Evolutionary conservation across 1,140 invertebrate species (phyloP), one percentile per base, ranked within the genome.

Genomic region (Eueides isabella): DNA sequence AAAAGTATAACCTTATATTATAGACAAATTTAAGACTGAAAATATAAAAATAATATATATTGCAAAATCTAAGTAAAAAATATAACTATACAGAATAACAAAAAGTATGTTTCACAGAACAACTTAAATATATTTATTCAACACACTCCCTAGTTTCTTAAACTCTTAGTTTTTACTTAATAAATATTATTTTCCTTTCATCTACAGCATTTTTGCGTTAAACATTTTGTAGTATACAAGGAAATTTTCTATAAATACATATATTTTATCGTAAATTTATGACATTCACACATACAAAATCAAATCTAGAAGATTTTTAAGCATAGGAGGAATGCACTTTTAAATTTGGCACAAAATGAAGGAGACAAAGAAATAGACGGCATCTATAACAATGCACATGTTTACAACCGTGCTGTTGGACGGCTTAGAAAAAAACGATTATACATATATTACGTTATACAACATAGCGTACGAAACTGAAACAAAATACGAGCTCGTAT

Each of bases 331-430:
- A 23, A 55, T 26, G 19, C 12, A 3, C 19, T 23, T 75, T 31
- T 64, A 61, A 72, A 67, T 78, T 78, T 78, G 76, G 76, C 76
- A 78, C 76, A 75, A 78, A 75, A 75, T 71, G 26, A 74, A 68
- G n/a, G 72, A 30, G 65, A 69, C 67, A 73, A 55, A 55, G 5
- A 67, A 72, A 72, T 44, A 72, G 73, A 66, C 73, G 67, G 76
- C 68, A 68, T 61, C 38, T 31, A 69, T 72, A 64, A 75, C 62
- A 71, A 61, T 67, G 72, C 70, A 78, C 62, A 75, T 67, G 72
- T 75, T 78, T 75, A 74, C 71, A 77, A 75, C 72, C 73, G 77
- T 63, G 73, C 73, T 66, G 73, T 70, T 66, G 77, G 77, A 78
- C 73, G 77, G 77, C 67, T 78, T 74, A 64, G n/a, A 72, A 3